Evolutionary conservation across 2,113 vertebrate species (phyloP).

Genomic region (Bos taurus): DNA sequence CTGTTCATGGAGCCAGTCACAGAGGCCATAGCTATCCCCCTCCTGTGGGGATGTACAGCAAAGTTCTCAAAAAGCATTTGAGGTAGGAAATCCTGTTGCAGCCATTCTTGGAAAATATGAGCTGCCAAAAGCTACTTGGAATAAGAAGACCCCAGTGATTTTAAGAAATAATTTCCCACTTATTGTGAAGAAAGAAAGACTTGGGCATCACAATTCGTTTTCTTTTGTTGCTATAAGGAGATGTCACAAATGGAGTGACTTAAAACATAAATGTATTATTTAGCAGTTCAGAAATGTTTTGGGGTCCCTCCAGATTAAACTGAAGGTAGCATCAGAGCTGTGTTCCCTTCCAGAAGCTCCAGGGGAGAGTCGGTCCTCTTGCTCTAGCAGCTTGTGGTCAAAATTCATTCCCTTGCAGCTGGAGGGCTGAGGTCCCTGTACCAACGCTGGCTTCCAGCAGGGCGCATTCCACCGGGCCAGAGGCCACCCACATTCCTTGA

Average conservation of each 20-base stretch:
- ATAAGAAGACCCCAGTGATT: neutral
- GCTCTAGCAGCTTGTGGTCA: neutral
- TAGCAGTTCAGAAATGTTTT: neutral
- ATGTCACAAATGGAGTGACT: neutral
- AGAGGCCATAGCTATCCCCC: neutral
- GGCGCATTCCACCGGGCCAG: neutral
- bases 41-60: neutral
- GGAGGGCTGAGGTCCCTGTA: accelerated
- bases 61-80: neutral
- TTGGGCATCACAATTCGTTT: neutral
- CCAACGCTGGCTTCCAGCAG: neutral
- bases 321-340: neutral
- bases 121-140: neutral
- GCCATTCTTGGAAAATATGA: neutral
- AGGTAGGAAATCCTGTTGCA: neutral
- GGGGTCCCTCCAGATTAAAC: neutral
- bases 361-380: neutral
- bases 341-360: neutral
- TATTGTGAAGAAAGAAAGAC: neutral
- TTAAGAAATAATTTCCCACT: neutral
- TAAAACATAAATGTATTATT: neutral
- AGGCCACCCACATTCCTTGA: neutral
- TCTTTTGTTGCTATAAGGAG: neutral
- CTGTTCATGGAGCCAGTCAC: neutral
- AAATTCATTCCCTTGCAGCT: neutral